Conservation (phyloP, 2,888 invertebrate genomes). For the Theodoxus fluviatilis region DNA sequence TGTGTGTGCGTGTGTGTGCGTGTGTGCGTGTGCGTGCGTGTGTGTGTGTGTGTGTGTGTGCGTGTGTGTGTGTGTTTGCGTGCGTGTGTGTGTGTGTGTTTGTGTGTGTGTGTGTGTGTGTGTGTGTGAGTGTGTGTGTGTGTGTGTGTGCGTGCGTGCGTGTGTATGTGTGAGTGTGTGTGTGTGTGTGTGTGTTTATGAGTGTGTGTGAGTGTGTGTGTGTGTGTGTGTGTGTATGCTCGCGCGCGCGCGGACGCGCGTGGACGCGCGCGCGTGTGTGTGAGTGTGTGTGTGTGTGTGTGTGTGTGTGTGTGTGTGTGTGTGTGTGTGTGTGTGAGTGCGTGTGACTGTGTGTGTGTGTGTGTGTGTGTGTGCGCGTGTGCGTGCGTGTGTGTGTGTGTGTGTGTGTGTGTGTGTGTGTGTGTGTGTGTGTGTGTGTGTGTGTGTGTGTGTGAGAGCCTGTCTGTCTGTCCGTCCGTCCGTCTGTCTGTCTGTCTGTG, state of each 20-base stretch:
- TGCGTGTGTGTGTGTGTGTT: constrained; percentile 11
- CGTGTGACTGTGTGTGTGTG: neutral
- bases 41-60: neutral
- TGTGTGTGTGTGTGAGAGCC: neutral
- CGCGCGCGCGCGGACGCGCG: constrained; percentile 1
- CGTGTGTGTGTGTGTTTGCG: neutral
- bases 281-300: constrained; percentile 6
- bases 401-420: neutral
- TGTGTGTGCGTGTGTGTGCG: constrained; percentile 19
- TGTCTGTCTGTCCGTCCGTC: neutral
- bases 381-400: constrained; percentile 14
- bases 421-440: neutral
- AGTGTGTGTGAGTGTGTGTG: neutral
- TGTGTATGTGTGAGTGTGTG: neutral
- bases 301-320: constrained; percentile 5
- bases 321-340: constrained; percentile 10
- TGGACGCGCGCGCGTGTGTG: constrained; percentile 11
- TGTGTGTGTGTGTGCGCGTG: constrained; percentile 4
- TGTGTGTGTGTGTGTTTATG: constrained; percentile 3
- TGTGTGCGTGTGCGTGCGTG: constrained; percentile 8
- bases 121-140: neutral
- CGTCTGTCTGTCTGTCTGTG: neutral
- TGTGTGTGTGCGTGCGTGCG: neutral
- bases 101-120: constrained; percentile 10
- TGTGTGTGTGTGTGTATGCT: constrained; percentile 8